phyloP scores from a whole-genome alignment of 2,888 invertebrate genomes.

The Calliphora vomitoria region DNA sequence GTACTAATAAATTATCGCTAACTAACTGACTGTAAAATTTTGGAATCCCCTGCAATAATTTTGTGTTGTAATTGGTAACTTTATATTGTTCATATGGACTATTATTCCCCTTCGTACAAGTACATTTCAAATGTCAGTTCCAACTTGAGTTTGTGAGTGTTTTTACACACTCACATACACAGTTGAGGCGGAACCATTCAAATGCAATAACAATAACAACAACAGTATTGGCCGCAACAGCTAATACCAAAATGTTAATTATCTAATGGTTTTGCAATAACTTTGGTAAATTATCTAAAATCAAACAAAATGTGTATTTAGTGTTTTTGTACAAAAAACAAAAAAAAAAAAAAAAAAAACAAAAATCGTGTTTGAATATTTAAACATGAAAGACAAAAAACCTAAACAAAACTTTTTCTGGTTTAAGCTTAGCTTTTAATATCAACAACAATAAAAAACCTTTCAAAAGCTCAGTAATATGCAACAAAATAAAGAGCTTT shows the following conservation, averaged over 20 bases:
- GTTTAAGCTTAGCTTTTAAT: conserved; percentile 55
- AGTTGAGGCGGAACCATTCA: background rate
- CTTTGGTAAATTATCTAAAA: conserved; percentile 33
- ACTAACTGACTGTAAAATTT: conserved; percentile 1
- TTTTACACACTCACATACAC: background rate
- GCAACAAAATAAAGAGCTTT: conserved; percentile 24
- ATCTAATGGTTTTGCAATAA: conserved; percentile 67
- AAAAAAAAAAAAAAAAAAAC: background rate
- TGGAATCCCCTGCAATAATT: background rate
- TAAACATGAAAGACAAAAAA: conserved; percentile 14
- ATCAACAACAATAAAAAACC: conserved; percentile 44
- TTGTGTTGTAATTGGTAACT: conserved; percentile 6
- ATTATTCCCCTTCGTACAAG: background rate
- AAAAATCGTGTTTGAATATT: conserved; percentile 57
- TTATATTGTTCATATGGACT: background rate
- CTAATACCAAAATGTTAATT: conserved; percentile 47
- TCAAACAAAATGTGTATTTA: conserved; percentile 37
- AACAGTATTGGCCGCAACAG: background rate
- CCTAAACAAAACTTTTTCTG: conserved; percentile 51
- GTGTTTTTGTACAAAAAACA: conserved; percentile 3
- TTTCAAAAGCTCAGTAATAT: conserved; percentile 63
- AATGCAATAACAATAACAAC: conserved; percentile 27
- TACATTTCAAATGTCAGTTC: conserved; percentile 4
- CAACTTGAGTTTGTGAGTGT: background rate
- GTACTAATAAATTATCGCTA: background rate